These are phyloP conservation scores for Leptopilina drosophilae DNA, from an alignment of 2,888 invertebrate species.

Conservation along the genomic window DNA sequence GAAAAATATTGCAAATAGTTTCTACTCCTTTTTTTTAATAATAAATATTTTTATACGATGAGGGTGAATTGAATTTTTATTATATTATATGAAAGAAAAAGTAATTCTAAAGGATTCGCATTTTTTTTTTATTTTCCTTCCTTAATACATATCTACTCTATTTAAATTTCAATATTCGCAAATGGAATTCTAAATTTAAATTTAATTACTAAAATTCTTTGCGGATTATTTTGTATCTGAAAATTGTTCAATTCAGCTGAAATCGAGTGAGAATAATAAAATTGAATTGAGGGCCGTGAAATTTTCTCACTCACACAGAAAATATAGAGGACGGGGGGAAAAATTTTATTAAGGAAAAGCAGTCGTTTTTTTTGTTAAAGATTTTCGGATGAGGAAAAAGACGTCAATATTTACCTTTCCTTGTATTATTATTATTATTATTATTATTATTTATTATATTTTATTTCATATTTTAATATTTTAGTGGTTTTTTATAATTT, in stretches of 20 bases:
- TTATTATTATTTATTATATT: no score
- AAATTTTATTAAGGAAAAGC: background rate
- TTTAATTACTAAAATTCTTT: slow-evolving; percentile 2
- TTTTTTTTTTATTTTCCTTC: background rate
- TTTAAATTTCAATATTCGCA: background rate
- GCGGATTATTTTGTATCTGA: background rate
- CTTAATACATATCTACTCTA: background rate
- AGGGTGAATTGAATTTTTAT: background rate
- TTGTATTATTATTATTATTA: no score
- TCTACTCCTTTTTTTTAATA: no score
- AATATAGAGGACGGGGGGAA: background rate
- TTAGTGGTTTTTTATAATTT: no score
- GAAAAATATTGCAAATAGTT: no score
- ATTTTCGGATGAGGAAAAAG: background rate
- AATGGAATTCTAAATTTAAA: slow-evolving; percentile 9
- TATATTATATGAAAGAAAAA: background rate
- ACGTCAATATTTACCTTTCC: no score
- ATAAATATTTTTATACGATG: background rate
- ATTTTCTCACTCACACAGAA: background rate
- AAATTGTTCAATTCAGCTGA: background rate
- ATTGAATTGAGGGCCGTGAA: background rate
- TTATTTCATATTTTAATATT: no score
- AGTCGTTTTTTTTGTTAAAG: background rate
- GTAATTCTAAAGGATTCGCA: background rate
- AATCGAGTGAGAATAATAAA: background rate